These are phyloP conservation scores for Amphilophus citrinellus DNA, from an alignment of 2,113 vertebrate genomes.

Conservation along the genomic window DNA sequence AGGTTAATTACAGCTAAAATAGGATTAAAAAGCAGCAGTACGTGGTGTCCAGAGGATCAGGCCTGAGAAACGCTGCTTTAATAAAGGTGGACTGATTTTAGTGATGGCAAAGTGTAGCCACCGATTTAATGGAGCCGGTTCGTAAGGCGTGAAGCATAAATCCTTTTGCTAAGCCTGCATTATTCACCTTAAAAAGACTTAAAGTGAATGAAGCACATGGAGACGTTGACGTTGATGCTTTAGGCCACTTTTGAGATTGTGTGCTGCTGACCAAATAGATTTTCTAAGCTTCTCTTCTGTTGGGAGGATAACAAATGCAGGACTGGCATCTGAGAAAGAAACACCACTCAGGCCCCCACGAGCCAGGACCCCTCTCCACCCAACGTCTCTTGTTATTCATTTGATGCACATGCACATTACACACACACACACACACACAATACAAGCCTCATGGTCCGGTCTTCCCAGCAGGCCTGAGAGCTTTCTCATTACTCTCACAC, in stretches of 20 bases:
- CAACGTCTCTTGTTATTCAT: conserved; percentile 60
- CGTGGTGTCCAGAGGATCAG: conserved; percentile 8
- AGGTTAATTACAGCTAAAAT: conserved; percentile 50
- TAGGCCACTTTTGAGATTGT: conserved; percentile 21
- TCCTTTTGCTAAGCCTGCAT: conserved; percentile 46
- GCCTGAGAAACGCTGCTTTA: background rate
- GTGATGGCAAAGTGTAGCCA: conserved; percentile 21
- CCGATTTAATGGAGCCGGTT: conserved; percentile 44
- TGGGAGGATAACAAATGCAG: conserved; percentile 45
- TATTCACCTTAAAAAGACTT: conserved; percentile 58
- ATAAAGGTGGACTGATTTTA: conserved; percentile 34
- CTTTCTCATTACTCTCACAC: conserved; percentile 79
- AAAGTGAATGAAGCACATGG: conserved; percentile 37
- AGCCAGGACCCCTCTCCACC: conserved; percentile 34
- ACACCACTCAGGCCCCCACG: background rate
- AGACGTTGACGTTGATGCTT: conserved; percentile 43
- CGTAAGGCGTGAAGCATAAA: conserved; percentile 29
- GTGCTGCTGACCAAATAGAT: conserved; percentile 48
- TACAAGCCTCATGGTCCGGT: conserved; percentile 41
- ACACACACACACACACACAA: conserved; percentile 15
- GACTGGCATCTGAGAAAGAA: conserved; percentile 48
- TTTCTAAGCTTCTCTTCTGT: conserved; percentile 29
- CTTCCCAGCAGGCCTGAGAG: conserved; percentile 67
- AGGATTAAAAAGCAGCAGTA: conserved; percentile 12
- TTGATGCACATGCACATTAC: conserved; percentile 46